Percentiles rank a stretch among this genome's conserved stretches.
Conservation (phyloP, 2,113 vertebrate genomes). For the Uria lomvia region DNA sequence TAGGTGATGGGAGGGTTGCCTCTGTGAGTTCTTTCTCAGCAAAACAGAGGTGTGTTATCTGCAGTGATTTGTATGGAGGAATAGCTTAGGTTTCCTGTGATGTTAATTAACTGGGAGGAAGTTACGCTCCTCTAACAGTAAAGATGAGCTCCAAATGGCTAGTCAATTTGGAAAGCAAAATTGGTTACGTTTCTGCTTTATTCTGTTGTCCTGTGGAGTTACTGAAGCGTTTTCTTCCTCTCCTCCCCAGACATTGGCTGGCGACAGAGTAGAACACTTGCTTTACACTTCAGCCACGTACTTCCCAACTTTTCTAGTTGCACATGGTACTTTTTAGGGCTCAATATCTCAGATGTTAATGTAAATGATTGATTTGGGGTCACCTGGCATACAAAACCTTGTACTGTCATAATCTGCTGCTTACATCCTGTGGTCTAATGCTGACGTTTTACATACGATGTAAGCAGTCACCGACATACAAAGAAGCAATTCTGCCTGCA, state of each 20-base stretch:
- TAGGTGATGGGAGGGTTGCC: background rate
- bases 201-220: background rate
- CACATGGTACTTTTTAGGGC: background rate
- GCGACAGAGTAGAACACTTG: background rate
- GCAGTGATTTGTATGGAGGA: background rate
- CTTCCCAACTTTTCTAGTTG: background rate
- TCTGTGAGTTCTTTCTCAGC: background rate
- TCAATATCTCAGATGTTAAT: background rate
- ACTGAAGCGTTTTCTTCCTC: background rate
- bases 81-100: background rate
- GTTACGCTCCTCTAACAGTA: background rate
- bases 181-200: background rate
- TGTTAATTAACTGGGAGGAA: background rate
- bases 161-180: background rate
- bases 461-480: background rate
- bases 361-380: background rate
- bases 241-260: background rate
- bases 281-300: background rate
- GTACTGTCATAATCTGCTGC: background rate
- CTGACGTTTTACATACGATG: background rate
- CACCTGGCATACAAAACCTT: background rate
- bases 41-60: background rate
- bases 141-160: background rate
- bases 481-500: background rate
- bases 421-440: background rate